Percentiles rank a stretch among this genome's conserved stretches.
Conservation (phyloP, 2,888 invertebrate species). For the Latrodectus elegans region DNA sequence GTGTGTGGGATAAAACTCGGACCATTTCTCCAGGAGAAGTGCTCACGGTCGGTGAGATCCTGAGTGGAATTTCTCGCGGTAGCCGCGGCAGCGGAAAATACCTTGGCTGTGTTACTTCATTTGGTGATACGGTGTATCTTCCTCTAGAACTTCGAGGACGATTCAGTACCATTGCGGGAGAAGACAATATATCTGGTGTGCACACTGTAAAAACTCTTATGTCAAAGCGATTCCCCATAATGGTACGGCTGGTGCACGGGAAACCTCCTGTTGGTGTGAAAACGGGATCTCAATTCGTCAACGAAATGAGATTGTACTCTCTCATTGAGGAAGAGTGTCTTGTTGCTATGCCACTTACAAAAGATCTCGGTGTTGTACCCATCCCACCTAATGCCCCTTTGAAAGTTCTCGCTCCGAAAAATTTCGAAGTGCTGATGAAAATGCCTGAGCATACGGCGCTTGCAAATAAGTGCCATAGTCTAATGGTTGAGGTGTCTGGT, state of each 20-base stretch:
- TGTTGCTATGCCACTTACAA: slow-evolving; percentile 87
- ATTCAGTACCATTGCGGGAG: slow-evolving; percentile 93
- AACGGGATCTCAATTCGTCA: slow-evolving; percentile 79
- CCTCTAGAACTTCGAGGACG: slow-evolving; percentile 91
- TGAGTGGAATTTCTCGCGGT: slow-evolving; percentile 60
- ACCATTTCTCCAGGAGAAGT: slow-evolving; percentile 88
- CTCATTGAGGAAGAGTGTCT: slow-evolving; percentile 82
- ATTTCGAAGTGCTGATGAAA: slow-evolving; percentile 74
- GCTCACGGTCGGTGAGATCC: slow-evolving; percentile 82
- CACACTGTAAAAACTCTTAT: slow-evolving; percentile 93
- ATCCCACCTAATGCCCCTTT: slow-evolving; percentile 90
- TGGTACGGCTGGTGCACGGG: slow-evolving; percentile 92
- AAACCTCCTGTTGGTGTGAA: slow-evolving; percentile 82
- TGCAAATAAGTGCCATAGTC: slow-evolving; percentile 67
- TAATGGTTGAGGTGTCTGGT: slow-evolving; percentile 70
- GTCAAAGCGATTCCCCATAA: slow-evolving; percentile 91
- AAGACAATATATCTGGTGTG: slow-evolving; percentile 95
- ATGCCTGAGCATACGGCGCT: slow-evolving; percentile 69
- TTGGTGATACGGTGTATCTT: slow-evolving; percentile 87
- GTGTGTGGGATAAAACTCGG: slow-evolving; percentile 76
- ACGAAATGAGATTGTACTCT: slow-evolving; percentile 87
- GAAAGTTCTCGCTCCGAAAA: slow-evolving; percentile 87
- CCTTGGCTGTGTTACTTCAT: slow-evolving; percentile 88
- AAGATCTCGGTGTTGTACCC: slow-evolving; percentile 83
- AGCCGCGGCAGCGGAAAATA: slow-evolving; percentile 75